Conservation (phyloP, 1,140 invertebrate genomes). For the Coptotermes formosanus region DNA sequence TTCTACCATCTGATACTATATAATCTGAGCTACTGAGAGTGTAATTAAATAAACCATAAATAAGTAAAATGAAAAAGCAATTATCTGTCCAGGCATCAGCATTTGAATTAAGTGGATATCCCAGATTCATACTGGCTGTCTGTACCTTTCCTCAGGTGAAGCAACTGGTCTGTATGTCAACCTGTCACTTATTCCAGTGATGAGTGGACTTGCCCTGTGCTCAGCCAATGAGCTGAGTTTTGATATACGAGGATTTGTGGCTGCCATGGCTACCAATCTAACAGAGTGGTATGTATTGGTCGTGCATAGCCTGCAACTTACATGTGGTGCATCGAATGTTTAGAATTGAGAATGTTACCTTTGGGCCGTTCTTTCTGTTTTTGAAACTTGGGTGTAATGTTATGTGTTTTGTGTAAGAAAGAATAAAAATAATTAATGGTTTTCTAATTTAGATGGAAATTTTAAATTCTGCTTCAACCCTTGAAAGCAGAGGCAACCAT, state of each 20-base stretch:
- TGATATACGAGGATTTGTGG: slow-evolving; percentile 71
- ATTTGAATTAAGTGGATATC: too few species aligned
- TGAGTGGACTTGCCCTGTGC: slow-evolving; percentile 80
- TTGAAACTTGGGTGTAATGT: not conserved
- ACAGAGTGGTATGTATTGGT: slow-evolving; percentile 68
- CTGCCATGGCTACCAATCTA: slow-evolving; percentile 77
- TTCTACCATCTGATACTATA: too few species aligned
- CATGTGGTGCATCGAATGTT: not conserved
- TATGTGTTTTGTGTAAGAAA: not conserved
- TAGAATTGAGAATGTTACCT: not conserved
- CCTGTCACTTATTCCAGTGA: slow-evolving; percentile 79
- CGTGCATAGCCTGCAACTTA: not conserved
- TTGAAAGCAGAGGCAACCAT: too few species aligned
- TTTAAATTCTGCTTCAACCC: too few species aligned
- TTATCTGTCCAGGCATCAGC: too few species aligned
- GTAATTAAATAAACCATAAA: too few species aligned
- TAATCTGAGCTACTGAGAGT: too few species aligned
- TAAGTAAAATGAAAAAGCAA: too few species aligned
- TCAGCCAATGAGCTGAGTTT: slow-evolving; percentile 82
- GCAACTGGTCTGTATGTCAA: slow-evolving; percentile 73
- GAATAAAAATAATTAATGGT: too few species aligned
- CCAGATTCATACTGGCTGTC: too few species aligned
- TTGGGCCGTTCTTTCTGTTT: not conserved
- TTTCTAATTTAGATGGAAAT: too few species aligned
- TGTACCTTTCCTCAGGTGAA: slow-evolving; percentile 54